Evolutionary conservation across 2,113 vertebrate species (phyloP).

Genomic region (Rhynchopsitta pachyrhyncha): DNA sequence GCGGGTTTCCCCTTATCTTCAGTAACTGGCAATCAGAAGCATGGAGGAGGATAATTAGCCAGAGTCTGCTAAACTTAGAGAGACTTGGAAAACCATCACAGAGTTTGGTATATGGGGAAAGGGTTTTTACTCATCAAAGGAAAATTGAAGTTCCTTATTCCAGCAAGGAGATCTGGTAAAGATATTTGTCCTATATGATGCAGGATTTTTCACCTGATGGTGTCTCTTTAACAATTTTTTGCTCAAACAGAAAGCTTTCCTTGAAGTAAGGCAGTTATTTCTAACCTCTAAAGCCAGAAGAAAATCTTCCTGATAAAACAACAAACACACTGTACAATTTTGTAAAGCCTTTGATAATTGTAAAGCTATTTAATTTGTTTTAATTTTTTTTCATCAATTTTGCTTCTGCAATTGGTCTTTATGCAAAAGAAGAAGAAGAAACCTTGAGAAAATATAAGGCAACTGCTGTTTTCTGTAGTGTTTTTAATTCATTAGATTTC

Average conservation of each 20-base stretch:
- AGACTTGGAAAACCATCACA: constrained; percentile 3
- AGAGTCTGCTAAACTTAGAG: not conserved
- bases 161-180: not conserved
- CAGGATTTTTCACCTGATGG: not conserved
- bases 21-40: not conserved
- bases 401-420: not conserved
- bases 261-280: constrained; percentile 47
- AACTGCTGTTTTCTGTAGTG: constrained; percentile 4
- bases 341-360: constrained; percentile 5
- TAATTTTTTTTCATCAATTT: constrained; percentile 17
- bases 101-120: not conserved
- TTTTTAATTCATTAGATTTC: constrained; percentile 44
- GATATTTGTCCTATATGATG: not conserved
- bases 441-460: constrained; percentile 13
- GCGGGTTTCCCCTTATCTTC: not conserved
- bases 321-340: not conserved
- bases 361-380: constrained; percentile 3
- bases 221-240: not conserved
- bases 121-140: not conserved
- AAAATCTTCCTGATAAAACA: not conserved
- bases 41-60: not conserved
- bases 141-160: not conserved
- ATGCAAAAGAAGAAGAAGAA: not conserved
- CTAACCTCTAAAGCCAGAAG: constrained; percentile 11
- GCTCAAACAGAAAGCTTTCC: not conserved